Evolutionary conservation across 1,140 invertebrate genomes (phyloP).

Genomic region (Bombyx mandarina): DNA sequence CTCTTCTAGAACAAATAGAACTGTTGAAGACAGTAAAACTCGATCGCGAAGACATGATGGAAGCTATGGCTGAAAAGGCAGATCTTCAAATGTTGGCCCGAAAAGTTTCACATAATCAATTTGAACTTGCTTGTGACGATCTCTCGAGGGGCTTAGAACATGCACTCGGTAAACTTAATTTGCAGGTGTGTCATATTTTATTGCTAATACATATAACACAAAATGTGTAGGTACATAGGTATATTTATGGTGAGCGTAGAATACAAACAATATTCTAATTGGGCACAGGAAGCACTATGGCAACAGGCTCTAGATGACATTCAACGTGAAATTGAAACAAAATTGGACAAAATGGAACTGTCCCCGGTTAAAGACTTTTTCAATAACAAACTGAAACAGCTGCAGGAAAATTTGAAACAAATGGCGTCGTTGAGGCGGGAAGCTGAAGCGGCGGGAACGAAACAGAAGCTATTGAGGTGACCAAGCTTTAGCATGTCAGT

Average conservation of each 20-base stretch:
- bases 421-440: slow-evolving; percentile 72
- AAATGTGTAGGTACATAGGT: too few species aligned
- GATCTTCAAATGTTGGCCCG: slow-evolving; percentile 75
- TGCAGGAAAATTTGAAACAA: slow-evolving; percentile 76
- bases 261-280: too few species aligned
- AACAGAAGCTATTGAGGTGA: slow-evolving; percentile 73
- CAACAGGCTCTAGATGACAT: slow-evolving; percentile 76
- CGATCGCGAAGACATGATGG: slow-evolving; percentile 77
- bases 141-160: slow-evolving; percentile 75
- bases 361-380: slow-evolving; percentile 77
- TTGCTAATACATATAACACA: too few species aligned
- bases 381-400: slow-evolving; percentile 72
- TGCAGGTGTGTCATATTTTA: slow-evolving; percentile 60
- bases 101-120: slow-evolving; percentile 80
- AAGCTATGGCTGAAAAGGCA: slow-evolving; percentile 79
- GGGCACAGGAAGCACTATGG: slow-evolving; percentile 71
- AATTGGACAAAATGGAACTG: slow-evolving; percentile 78
- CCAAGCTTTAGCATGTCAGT: slow-evolving; percentile 2
- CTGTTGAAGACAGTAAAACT: slow-evolving; percentile 73
- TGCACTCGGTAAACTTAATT: slow-evolving; percentile 73
- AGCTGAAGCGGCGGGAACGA: slow-evolving; percentile 79
- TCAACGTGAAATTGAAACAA: slow-evolving; percentile 76
- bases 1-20: slow-evolving; percentile 71
- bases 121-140: slow-evolving; percentile 77
- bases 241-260: too few species aligned